Base-by-base conservation (phyloP, 2,113 vertebrate genomes). In the Miniopterus natalensis region DNA sequence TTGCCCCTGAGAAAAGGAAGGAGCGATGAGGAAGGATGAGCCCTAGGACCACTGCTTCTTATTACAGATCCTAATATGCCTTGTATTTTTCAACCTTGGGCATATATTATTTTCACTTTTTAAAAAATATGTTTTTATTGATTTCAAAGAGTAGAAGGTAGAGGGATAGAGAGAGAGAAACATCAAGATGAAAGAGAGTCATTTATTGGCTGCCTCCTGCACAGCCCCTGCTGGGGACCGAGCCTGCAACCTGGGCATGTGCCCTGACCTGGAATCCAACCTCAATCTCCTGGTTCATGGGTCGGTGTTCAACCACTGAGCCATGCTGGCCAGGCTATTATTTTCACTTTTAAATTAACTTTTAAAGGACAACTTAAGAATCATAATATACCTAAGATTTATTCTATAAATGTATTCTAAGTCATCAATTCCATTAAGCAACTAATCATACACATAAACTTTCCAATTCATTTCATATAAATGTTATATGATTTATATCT, bases 351-450 rank as follows among this genome's bases (percentile, higher is more conserved):
- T 18, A 71, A 92, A 77, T 83, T 87, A 86, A 88, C 13, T 88
- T 88, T 93, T 77, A 88, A 84, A 96, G 23, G 8, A 80, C 84
- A 95, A 71, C 51, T 63, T 79, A 81, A 53, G 92, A 94, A 17
- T 42, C 29, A 75, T 51, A 66, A 80, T 49, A 81, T 15, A 71
- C 20, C 74, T 95, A 97, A 75, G 10, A 45, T 80, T 84, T n/a
- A 55, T 15, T 79, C 47, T 92, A 89, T 20, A 93, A 86, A 86
- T 23, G 29, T 57, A 36, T 63, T 87, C n/a, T 85, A 88, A 70
- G 87, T 96, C 83, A 59, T 65, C 59, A 93, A 88, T 91, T 92
- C n/a, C n/a, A 71, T 55, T 85, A 88, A 88, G 23, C 31, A 90
- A 80, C 55, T 55, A 89, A 77, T 63, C 31, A 63, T 51, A 63